phyloP scores from a whole-genome alignment of 1,140 invertebrate genomes.

The Lordiphosa clarofinis region DNA sequence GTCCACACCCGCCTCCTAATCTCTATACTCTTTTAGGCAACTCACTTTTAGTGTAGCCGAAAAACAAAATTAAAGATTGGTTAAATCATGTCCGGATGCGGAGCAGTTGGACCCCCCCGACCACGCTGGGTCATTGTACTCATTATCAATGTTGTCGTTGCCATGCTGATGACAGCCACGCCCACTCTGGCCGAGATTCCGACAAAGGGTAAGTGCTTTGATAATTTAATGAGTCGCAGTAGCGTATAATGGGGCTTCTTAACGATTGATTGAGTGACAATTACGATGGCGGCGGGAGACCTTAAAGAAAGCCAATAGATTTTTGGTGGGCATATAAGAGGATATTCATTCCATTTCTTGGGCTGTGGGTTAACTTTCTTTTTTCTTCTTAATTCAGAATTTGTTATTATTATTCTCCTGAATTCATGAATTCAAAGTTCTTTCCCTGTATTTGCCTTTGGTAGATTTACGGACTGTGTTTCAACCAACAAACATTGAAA shows the following conservation, averaged over 20 bases:
- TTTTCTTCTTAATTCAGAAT: too few species aligned
- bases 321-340: not conserved
- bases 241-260: constrained; percentile 29
- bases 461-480: too few species aligned
- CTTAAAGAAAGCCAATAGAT: not conserved
- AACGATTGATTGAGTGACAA: constrained; percentile 31
- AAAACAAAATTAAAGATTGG: constrained; percentile 28
- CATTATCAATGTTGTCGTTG: constrained; percentile 42
- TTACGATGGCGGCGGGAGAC: not conserved
- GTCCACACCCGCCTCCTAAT: not conserved
- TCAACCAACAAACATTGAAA: too few species aligned
- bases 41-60: constrained; percentile 28
- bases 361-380: too few species aligned
- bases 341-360: too few species aligned
- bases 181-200: constrained; percentile 63
- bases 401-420: too few species aligned
- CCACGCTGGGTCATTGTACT: constrained; percentile 35
- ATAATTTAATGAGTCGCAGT: constrained; percentile 66
- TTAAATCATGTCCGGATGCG: constrained; percentile 9
- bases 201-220: constrained; percentile 73
- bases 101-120: constrained; percentile 16
- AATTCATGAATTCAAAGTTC: too few species aligned
- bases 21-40: constrained; percentile 26
- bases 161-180: constrained; percentile 57
- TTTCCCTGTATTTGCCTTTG: too few species aligned